Base-by-base conservation (phyloP, 2,888 invertebrate species). In the Ernsta delagoae region DNA sequence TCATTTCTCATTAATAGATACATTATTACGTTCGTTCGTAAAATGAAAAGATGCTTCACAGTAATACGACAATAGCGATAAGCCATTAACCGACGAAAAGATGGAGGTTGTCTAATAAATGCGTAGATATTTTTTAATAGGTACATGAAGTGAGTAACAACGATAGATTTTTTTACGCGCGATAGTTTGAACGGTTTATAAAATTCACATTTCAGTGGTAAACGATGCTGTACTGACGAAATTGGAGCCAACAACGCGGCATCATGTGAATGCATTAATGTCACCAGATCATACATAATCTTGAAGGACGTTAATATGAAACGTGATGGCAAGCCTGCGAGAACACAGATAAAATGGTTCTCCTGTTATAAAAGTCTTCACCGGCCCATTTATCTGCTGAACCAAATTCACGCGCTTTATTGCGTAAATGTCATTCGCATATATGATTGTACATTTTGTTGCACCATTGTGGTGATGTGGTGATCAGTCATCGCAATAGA, bases 211-310 rank as follows among this genome's bases (percentile, higher is more conserved):
- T n/a, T n/a, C n/a, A n/a, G n/a, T n/a, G n/a, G n/a, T n/a, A n/a
- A n/a, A 16, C 16, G 16, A 16, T 16, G 16, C 16, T 16, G 16
- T 16, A 16, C 16, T 50, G 48, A 48, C 59, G 50, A 59, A 48
- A 16, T 65, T 11, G 57, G 36, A 11, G 48, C 65, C 36, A 63
- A 41, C 62, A 50, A 24, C 45, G 65, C 68, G 71, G 71, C 74
- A 77, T 74, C 76, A 77, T 77, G 78, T 73, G 72, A 75, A 74
- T 75, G 78, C 79, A 80, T 79, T 79, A 79, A 79, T 78, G 77
- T 71, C 72, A 73, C 76, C 73, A 75, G 75, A 76, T 77, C n/a
- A n/a, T n/a, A n/a, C 71, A 74, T 77, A 77, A 75, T 75, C 74
- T 74, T 73, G 73, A 75, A 75, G 72, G 76, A 76, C 77, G 76